These are phyloP conservation scores for Psilopsiagon aymara DNA, from an alignment of 2,113 vertebrate species.

Conservation along the genomic window DNA sequence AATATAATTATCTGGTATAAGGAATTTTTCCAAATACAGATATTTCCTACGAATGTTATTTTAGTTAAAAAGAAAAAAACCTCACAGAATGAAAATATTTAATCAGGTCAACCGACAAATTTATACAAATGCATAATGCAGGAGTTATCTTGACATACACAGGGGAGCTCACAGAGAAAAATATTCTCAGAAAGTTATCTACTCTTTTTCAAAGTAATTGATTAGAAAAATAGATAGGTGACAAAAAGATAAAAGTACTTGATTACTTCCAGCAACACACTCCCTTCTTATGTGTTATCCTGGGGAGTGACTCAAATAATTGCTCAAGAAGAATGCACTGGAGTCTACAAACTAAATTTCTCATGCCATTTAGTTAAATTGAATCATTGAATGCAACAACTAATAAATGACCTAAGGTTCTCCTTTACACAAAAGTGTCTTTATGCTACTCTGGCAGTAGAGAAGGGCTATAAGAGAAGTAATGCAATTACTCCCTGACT, in stretches of 20 bases:
- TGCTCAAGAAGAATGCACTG: background rate
- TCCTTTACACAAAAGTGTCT: background rate
- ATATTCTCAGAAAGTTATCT: background rate
- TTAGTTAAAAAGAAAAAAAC: background rate
- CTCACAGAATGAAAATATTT: background rate
- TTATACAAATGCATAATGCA: background rate
- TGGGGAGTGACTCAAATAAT: background rate
- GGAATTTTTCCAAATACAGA: background rate
- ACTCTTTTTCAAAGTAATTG: background rate
- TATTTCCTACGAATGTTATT: background rate
- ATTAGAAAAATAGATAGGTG: background rate
- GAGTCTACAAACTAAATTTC: background rate
- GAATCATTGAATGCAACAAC: background rate
- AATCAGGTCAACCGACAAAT: background rate
- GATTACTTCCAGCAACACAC: background rate
- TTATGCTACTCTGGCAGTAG: background rate
- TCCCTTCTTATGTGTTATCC: background rate
- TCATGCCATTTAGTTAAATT: background rate
- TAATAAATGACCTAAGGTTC: background rate
- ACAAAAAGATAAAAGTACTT: background rate
- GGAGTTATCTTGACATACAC: background rate
- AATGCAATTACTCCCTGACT: background rate
- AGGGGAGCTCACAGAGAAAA: background rate
- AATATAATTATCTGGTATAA: background rate
- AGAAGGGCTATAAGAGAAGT: background rate